Evolutionary conservation across 2,113 vertebrate genomes (phyloP).

Genomic region (Protobothrops flavoviridis): DNA sequence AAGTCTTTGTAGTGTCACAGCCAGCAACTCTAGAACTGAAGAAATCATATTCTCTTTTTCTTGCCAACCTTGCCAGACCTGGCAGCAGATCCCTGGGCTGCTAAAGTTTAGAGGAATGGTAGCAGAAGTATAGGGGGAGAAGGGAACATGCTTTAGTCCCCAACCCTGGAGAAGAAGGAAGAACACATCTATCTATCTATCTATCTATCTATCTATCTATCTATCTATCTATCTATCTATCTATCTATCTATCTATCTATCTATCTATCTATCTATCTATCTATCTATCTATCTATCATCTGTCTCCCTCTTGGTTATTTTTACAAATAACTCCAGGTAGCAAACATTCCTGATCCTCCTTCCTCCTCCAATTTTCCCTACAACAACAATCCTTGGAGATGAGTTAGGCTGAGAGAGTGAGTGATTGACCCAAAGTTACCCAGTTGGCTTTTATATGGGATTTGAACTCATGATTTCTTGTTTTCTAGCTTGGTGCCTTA

Average conservation of each 20-base stretch:
- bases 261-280: neutral
- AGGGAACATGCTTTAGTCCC: neutral
- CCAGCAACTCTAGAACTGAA: neutral
- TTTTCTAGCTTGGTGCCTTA: neutral
- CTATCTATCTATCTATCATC: neutral
- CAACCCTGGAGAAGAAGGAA: neutral
- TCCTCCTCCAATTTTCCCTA: neutral
- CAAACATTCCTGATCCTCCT: neutral
- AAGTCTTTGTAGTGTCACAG: neutral
- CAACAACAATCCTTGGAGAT: neutral
- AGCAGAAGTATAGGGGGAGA: neutral
- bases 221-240: neutral
- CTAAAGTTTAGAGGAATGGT: neutral
- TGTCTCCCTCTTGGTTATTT: neutral
- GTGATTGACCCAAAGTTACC: neutral
- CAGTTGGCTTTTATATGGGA: neutral
- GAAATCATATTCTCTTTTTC: neutral
- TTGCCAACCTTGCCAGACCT: neutral
- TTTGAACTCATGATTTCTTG: neutral
- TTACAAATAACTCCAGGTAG: neutral
- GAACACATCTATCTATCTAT: neutral
- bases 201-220: neutral
- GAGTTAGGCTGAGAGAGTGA: neutral
- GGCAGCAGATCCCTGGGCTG: neutral
- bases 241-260: neutral